Evolutionary conservation across 2,888 invertebrate species (phyloP).

Genomic region (Andrena praecox): DNA sequence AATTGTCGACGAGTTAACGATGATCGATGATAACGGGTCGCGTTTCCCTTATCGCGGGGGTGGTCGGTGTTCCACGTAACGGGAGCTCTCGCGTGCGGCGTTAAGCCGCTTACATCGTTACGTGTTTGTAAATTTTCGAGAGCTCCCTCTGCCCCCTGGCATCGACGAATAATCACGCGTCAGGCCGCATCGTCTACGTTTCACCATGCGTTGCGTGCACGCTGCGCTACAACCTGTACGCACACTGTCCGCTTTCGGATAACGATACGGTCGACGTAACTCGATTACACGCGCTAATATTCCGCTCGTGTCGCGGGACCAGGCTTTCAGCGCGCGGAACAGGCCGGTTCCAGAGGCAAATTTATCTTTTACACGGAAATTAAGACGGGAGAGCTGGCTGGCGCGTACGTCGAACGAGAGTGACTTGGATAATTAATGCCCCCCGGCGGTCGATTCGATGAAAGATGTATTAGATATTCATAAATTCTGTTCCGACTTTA

Average conservation of each 20-base stretch:
- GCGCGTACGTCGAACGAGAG: background rate
- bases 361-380: conserved; percentile 35
- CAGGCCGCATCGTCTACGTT: conserved; percentile 28
- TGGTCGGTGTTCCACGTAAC: conserved; percentile 63
- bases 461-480: background rate
- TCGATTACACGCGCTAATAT: conserved; percentile 50
- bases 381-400: conserved; percentile 10
- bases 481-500: background rate
- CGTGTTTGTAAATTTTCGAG: conserved; percentile 71
- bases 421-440: background rate
- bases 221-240: conserved; percentile 44
- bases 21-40: conserved; percentile 74
- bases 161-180: conserved; percentile 57
- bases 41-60: conserved; percentile 62
- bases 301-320: conserved; percentile 14
- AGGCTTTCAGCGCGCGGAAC: conserved; percentile 16
- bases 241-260: conserved; percentile 51
- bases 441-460: background rate
- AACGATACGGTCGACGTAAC: conserved; percentile 47
- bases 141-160: conserved; percentile 29
- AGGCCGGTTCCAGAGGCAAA: conserved; percentile 14
- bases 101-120: conserved; percentile 66
- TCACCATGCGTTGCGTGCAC: conserved; percentile 23
- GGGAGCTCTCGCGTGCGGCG: conserved; percentile 67
- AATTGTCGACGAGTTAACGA: conserved; percentile 73